Evolutionary conservation across 1,140 invertebrate species (phyloP), one percentile per base, ranked within the genome.

Genomic region (Varroa destructor): DNA sequence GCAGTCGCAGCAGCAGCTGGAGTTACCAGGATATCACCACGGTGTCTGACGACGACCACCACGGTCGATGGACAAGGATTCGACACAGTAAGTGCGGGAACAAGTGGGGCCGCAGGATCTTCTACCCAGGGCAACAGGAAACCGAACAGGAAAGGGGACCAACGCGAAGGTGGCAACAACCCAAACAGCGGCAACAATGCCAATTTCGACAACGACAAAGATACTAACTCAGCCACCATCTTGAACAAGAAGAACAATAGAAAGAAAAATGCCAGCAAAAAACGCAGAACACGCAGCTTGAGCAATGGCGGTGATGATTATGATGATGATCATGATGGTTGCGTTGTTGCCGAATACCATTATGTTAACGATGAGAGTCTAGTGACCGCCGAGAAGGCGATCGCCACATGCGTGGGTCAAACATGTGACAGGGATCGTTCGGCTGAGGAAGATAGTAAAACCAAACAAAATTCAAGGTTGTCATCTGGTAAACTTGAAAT

Each of bases 91-190:
- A 67, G 10, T n/a, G 10, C 14, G 61, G 37, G 37, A 67, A 12
- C 61, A 67, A 37, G 40, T 42, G 40, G 57, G 57, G 25, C 25
- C 57, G 40, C 25, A 58, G 40, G 3, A 42, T 37, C 57, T 12
- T 12, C 10, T 37, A 42, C 57, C 40, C 57, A 58, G 57, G 57
- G 57, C 57, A 58, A 42, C 57, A 58, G 40, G 57, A 58, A 37
- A 12, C 40, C 40, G 40, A 1, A 37, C 57, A 5, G 57, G 61
- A 67, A 40, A 40, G 46, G 46, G 10, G 10, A 25, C 1, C 12
- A 37, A 40, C 61, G 36, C 37, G 3, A 46, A 67, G 2, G 61
- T 8, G 10, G 14, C 61, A 67, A 37, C 57, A 12, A 3, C 6
- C 36, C 6, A 12, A 3, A 42, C 4, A 3, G 4, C 57, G 3